Base-by-base conservation (phyloP, 2,888 invertebrate genomes). In the Drosophila stalkeri region DNA sequence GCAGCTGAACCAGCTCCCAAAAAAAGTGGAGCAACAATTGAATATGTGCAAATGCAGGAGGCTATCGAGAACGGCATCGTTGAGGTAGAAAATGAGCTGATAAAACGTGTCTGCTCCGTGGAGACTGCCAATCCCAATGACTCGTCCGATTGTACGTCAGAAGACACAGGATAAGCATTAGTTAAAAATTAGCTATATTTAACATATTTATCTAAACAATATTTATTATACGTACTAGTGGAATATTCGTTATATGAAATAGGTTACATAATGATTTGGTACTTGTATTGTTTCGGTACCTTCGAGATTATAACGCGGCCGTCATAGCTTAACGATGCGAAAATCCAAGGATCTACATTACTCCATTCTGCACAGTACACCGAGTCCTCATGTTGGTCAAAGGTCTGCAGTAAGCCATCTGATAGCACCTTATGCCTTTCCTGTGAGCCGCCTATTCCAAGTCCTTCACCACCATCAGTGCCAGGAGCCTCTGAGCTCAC, bases 331-430 rank as follows among this genome's bases (percentile, higher is more conserved):
- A 92, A 78, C 0, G 99, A 99, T n/a, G 99, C 99, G 94, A 99
- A 99, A 67, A 98, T 96, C 99, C 99, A 99, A 16, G 99, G 99
- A 94, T 99, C 99, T 31, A 98, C 97, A 27, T 97, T 96, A 73
- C 98, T 98, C 99, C 99, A 99, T 93, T 99, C 99, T 0, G 97
- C 98, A 90, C 97, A 97, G 94, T 99, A 99, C 18, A 99, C 99
- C 8, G 98, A 98, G 93, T 99, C 99, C 92, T 99, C 99, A 91
- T 99, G 99, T 86, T 98, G 98, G 92, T 99, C 99, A 91, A 98
- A 99, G 9, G 89, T 97, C 62, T 97, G 97, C 6, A 99, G 94
- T 0, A 99, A 95, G 2, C 98, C 98, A 93, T 99, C 99, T 77
- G 96, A 95, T 33, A 92, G 80, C 31, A 90, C 69, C 41, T 90